Percentiles rank a stretch among this genome's conserved stretches.
phyloP scores from a whole-genome alignment of 2,888 invertebrate genomes.

The Cremastinae sp. region DNA sequence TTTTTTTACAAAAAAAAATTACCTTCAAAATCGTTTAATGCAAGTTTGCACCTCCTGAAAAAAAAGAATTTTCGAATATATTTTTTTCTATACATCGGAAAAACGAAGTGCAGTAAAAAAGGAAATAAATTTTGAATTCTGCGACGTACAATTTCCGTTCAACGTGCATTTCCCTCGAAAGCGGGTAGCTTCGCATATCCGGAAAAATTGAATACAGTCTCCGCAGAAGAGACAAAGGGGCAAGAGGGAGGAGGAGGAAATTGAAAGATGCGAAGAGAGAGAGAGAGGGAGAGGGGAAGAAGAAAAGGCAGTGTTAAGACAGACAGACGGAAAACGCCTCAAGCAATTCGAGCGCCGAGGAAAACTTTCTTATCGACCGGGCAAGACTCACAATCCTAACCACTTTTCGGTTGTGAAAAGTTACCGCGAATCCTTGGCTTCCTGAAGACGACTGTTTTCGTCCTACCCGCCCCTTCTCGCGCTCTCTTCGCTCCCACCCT shows the following conservation, averaged over 20 bases:
- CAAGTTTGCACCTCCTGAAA: no score
- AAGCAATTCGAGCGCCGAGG: neutral
- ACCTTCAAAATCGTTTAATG: no score
- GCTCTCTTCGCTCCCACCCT: neutral
- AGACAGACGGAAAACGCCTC: neutral
- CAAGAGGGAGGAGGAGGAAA: neutral
- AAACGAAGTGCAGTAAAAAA: no score
- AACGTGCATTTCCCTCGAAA: no score
- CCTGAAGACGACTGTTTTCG: neutral
- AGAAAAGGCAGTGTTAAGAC: neutral
- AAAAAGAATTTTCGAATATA: no score
- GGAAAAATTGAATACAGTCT: no score
- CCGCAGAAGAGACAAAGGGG: no score
- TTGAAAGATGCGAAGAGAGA: neutral
- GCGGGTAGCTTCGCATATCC: no score
- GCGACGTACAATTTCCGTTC: no score
- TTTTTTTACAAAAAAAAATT: no score
- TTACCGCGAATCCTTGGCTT: neutral
- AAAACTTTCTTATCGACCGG: conserved; percentile 25
- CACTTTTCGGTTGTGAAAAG: neutral
- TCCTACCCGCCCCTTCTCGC: neutral
- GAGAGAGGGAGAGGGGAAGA: neutral
- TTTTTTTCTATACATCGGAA: no score
- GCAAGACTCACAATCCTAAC: conserved; percentile 12
- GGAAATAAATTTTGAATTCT: no score